Percentiles rank a stretch among this genome's conserved stretches.
phyloP scores from a whole-genome alignment of 2,888 invertebrate genomes.

The Lycophotia porphyrea region DNA sequence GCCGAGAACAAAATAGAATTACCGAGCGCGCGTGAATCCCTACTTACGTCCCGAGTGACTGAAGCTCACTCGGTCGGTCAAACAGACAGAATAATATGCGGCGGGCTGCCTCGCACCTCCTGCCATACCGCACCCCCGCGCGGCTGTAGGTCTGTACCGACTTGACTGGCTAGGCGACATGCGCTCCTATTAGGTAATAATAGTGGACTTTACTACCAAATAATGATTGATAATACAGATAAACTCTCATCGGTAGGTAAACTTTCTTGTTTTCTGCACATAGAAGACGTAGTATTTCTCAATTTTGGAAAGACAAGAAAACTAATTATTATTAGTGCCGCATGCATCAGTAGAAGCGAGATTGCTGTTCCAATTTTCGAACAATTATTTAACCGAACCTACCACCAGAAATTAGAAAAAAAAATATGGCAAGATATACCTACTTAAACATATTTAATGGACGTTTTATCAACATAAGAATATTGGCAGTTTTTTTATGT shows the following conservation, averaged over 20 bases:
- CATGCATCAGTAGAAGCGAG: neutral
- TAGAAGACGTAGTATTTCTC: neutral
- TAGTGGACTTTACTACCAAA: neutral
- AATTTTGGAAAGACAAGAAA: neutral
- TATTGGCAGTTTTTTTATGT: neutral
- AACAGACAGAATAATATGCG: neutral
- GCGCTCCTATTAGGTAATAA: neutral
- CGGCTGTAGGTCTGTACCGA: too few relatives aligned
- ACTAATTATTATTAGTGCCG: neutral
- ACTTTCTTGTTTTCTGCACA: neutral
- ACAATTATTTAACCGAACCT: too few relatives aligned
- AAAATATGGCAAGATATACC: neutral
- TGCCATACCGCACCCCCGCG: neutral
- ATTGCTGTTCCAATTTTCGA: neutral
- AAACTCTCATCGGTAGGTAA: neutral
- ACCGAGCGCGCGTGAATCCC: neutral
- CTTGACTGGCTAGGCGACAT: neutral
- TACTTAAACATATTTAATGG: too few relatives aligned
- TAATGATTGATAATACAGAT: neutral
- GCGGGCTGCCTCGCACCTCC: neutral
- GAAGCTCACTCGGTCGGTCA: slow-evolving; percentile 23
- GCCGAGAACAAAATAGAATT: neutral
- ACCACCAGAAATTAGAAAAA: too few relatives aligned
- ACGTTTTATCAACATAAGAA: neutral
- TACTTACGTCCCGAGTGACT: slow-evolving; percentile 23